These are phyloP conservation scores for Cuniculus paca DNA, from an alignment of 2,797 vertebrate species.

Conservation along the genomic window DNA sequence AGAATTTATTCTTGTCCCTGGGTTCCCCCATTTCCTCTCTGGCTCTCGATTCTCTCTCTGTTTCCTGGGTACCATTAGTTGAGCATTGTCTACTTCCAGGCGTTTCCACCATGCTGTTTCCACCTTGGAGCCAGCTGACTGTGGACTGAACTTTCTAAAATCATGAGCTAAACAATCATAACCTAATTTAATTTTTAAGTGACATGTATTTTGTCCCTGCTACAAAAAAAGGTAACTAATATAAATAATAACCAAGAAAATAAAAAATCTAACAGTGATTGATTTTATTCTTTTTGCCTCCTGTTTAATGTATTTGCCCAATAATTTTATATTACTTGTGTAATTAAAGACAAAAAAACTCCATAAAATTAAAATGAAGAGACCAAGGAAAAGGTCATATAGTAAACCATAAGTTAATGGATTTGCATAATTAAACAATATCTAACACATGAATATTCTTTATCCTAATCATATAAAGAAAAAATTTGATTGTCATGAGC, in stretches of 20 bases:
- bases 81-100: not conserved
- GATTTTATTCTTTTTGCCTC: not conserved
- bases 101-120: too few relatives aligned
- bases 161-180: not conserved
- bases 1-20: not conserved
- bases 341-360: slow-evolving; percentile 25
- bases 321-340: not conserved
- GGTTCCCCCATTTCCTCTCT: not conserved
- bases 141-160: not conserved
- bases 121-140: not conserved
- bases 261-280: not conserved
- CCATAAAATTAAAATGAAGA: not conserved
- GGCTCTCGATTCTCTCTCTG: not conserved
- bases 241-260: not conserved
- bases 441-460: not conserved
- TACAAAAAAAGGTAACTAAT: not conserved
- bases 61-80: not conserved
- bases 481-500: not conserved
- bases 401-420: not conserved
- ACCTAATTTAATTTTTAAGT: not conserved
- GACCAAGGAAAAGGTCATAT: not conserved
- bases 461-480: not conserved
- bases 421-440: not conserved
- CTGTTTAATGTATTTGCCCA: slow-evolving; percentile 33
- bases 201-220: not conserved